These are phyloP conservation scores for Melieria picta DNA, from an alignment of 2,888 invertebrate species.

Conservation along the genomic window DNA sequence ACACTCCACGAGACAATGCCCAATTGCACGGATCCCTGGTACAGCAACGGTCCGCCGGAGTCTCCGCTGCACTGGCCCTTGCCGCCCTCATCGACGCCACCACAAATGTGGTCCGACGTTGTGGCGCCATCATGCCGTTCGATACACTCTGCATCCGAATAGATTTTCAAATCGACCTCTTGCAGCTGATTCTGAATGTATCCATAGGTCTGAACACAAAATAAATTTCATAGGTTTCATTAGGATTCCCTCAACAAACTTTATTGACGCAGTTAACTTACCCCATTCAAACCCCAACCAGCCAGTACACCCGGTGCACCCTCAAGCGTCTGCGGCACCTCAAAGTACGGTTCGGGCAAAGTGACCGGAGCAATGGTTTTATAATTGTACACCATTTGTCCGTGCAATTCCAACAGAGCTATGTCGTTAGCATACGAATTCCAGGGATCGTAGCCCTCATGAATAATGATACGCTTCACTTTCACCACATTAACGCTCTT, in stretches of 20 bases:
- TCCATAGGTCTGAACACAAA: background rate
- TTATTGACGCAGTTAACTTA: constrained; percentile 36
- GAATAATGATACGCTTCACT: constrained; percentile 56
- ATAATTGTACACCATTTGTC: constrained; percentile 52
- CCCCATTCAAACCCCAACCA: constrained; percentile 62
- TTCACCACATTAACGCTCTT: constrained; percentile 50
- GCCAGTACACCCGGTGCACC: constrained; percentile 51
- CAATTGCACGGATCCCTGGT: constrained; percentile 50
- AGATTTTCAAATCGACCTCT: constrained; percentile 56
- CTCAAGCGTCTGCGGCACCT: constrained; percentile 48
- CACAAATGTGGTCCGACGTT: constrained; percentile 64
- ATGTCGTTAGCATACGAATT: constrained; percentile 63
- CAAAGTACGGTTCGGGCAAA: constrained; percentile 50
- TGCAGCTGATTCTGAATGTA: background rate
- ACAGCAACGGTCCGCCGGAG: constrained; percentile 61
- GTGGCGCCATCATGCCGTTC: constrained; percentile 52
- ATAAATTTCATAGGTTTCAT: background rate
- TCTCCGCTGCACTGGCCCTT: constrained; percentile 63
- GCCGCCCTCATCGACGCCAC: constrained; percentile 56
- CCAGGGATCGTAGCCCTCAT: constrained; percentile 53
- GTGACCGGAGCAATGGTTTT: constrained; percentile 51
- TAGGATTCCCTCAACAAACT: background rate
- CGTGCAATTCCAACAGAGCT: constrained; percentile 59
- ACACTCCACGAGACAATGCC: constrained; percentile 67
- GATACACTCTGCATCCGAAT: constrained; percentile 61